A percentile compares a stretch with the other conserved stretches of the same genome.
These are phyloP conservation scores for Argyresthia goedartella DNA, from an alignment of 2,888 invertebrate species.

Conservation along the genomic window DNA sequence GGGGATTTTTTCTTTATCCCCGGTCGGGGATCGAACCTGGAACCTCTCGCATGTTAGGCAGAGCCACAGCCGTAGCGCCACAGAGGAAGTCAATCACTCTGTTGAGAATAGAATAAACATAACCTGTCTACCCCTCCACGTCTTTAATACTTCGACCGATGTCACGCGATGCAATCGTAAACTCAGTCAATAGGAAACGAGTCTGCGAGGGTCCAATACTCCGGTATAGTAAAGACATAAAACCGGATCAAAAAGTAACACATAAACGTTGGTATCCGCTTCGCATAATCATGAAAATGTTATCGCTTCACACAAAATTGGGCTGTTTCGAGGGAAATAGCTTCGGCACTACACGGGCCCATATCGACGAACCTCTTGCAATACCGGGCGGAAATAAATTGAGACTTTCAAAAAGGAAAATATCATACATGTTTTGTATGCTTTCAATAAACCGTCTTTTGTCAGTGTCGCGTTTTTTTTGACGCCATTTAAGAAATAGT, in stretches of 20 bases:
- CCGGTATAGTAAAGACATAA: conserved; percentile 13
- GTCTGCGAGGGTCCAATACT: background rate
- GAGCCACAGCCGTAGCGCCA: too few species aligned
- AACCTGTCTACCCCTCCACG: too few species aligned
- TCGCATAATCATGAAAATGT: conserved; percentile 46
- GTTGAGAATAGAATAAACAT: too few species aligned
- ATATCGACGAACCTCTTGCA: background rate
- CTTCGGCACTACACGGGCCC: conserved; percentile 28
- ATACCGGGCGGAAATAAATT: conserved; percentile 21
- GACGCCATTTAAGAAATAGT: too few species aligned
- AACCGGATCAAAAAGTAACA: conserved; percentile 21
- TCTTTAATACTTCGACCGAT: background rate
- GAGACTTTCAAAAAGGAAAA: conserved; percentile 13
- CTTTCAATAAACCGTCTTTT: background rate
- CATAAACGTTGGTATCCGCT: conserved; percentile 31
- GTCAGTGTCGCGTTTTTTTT: too few species aligned
- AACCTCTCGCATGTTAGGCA: too few species aligned
- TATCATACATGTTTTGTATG: conserved; percentile 4
- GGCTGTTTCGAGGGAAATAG: conserved; percentile 37
- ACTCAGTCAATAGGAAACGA: background rate
- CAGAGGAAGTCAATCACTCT: too few species aligned
- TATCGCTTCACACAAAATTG: conserved; percentile 40
- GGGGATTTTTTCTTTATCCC: too few species aligned
- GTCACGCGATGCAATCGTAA: background rate
- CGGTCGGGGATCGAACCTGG: too few species aligned